Evolutionary conservation across 2,113 vertebrate species (phyloP).

Genomic region (Ia io): DNA sequence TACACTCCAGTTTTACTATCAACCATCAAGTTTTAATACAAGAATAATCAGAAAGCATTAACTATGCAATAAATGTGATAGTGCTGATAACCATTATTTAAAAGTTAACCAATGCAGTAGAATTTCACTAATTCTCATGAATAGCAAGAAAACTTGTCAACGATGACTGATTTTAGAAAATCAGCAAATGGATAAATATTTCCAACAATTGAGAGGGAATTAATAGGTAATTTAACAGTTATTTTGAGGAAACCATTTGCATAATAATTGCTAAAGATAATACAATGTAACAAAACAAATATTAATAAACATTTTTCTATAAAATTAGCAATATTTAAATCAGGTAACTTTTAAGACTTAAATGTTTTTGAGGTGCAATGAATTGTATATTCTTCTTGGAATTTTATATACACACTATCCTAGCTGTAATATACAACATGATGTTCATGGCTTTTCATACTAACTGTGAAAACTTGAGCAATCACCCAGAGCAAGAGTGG

Average conservation of each 20-base stretch:
- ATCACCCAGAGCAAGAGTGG: background rate
- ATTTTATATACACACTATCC: background rate
- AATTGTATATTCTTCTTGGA: background rate
- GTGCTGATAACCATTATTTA: background rate
- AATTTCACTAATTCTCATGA: background rate
- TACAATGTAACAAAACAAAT: background rate
- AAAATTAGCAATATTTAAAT: background rate
- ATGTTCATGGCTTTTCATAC: background rate
- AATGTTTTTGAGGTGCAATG: background rate
- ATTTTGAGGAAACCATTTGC: background rate
- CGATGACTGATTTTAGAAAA: background rate
- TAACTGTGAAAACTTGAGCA: background rate
- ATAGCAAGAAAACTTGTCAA: background rate
- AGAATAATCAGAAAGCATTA: constrained; percentile 16
- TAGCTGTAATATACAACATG: background rate
- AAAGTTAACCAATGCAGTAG: background rate
- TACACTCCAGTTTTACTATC: background rate
- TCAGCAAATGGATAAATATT: background rate
- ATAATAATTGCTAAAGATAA: background rate
- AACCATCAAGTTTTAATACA: background rate
- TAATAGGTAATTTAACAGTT: background rate
- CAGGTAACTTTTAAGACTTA: background rate
- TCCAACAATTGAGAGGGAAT: background rate
- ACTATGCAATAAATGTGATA: background rate
- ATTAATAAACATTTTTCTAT: background rate